Conservation (phyloP, 2,113 vertebrate species). For the Falco punctatus region DNA sequence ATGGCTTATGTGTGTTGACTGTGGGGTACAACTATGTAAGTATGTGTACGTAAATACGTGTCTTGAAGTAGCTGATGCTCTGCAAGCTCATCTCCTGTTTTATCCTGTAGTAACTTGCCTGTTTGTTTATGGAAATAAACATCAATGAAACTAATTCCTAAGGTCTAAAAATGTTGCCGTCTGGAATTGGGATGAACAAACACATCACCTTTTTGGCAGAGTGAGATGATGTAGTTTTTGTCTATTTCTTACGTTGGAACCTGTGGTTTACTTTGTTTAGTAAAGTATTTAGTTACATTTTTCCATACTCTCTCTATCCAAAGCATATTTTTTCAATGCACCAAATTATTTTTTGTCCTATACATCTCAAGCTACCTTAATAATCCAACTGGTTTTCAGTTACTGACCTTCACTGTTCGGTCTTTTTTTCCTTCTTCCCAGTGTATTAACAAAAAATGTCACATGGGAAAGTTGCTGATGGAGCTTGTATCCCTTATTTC, state of each 20-base stretch:
- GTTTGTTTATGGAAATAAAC: neutral
- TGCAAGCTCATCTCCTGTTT: neutral
- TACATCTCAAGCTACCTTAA: neutral
- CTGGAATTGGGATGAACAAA: neutral
- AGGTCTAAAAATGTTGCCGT: neutral
- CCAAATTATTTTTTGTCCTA: neutral
- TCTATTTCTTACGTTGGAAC: neutral
- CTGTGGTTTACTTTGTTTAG: neutral
- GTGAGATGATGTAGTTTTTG: neutral
- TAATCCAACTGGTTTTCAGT: neutral
- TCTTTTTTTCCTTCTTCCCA: neutral
- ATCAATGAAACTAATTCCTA: neutral
- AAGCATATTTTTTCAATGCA: neutral
- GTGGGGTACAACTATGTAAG: neutral
- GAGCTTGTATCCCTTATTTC: neutral
- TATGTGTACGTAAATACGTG: neutral
- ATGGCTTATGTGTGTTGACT: neutral
- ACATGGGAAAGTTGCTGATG: neutral
- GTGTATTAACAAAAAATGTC: neutral
- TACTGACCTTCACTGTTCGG: neutral
- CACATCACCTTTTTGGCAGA: neutral
- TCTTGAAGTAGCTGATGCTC: neutral
- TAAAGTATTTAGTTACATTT: neutral
- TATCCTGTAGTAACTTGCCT: neutral
- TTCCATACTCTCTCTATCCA: neutral